Evolutionary conservation across 2,888 invertebrate species (phyloP).

Genomic region (Mycalesis mineus): DNA sequence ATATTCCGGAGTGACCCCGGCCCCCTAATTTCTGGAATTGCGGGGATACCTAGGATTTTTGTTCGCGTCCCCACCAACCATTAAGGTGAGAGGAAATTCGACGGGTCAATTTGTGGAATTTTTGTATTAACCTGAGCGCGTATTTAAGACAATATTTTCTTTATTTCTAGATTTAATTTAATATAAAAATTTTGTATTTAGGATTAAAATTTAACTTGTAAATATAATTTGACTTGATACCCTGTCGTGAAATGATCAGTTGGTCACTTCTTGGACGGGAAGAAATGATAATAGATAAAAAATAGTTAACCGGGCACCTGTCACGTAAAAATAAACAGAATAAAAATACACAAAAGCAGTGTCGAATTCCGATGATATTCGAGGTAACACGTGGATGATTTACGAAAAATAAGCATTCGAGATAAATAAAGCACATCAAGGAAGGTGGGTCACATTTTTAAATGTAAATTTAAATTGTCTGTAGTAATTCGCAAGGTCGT

Average conservation of each 20-base stretch:
- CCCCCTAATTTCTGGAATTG: constrained; percentile 39
- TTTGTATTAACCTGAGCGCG: constrained; percentile 11
- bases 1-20: constrained; percentile 30
- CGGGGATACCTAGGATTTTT: constrained; percentile 47
- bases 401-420: neutral
- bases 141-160: constrained; percentile 1
- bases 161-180: no score
- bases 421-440: neutral
- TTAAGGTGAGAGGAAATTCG: constrained; percentile 47
- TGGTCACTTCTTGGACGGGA: no score
- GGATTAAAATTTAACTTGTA: no score
- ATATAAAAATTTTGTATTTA: no score
- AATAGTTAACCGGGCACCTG: neutral
- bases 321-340: neutral
- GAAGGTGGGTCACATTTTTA: constrained; percentile 9
- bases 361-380: neutral
- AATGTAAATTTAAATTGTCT: constrained; percentile 10
- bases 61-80: constrained; percentile 51
- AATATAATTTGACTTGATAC: no score
- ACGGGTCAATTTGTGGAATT: constrained; percentile 23
- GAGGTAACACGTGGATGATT: neutral
- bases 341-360: neutral
- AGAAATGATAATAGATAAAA: no score
- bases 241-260: no score
- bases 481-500: constrained; percentile 14